A percentile compares a stretch with the other conserved stretches of the same genome.
phyloP scores from a whole-genome alignment of 1,140 invertebrate genomes.

The Riptortus pedestris region DNA sequence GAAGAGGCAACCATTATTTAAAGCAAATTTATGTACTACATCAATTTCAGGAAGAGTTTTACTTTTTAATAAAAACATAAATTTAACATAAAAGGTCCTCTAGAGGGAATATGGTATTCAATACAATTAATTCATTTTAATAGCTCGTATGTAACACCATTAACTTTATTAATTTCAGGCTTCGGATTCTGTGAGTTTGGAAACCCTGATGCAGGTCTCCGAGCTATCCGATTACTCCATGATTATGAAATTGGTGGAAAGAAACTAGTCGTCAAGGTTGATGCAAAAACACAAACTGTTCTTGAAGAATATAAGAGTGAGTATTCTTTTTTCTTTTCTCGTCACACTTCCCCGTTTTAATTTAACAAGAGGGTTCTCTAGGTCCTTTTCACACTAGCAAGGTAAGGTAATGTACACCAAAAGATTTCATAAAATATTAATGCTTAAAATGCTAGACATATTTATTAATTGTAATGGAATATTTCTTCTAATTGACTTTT shows the following conservation, averaged over 20 bases:
- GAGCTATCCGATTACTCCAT: constrained; percentile 87
- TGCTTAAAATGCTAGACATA: background rate
- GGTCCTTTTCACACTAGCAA: background rate
- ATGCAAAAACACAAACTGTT: constrained; percentile 90
- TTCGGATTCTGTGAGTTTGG: constrained; percentile 98
- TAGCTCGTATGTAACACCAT: too few relatives aligned
- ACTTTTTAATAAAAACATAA: too few relatives aligned
- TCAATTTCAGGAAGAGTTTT: too few relatives aligned
- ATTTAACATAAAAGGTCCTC: too few relatives aligned
- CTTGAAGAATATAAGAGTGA: constrained; percentile 78
- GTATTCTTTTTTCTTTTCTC: constrained; percentile 3
- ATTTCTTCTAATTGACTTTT: background rate
- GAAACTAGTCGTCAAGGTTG: constrained; percentile 90
- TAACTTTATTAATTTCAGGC: constrained; percentile 44
- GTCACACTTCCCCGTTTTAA: background rate
- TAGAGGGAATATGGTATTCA: too few relatives aligned
- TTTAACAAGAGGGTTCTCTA: constrained; percentile 5
- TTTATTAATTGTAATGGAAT: background rate
- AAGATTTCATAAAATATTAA: background rate
- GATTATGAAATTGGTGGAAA: constrained; percentile 89
- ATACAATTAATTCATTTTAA: too few relatives aligned
- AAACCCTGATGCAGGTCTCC: constrained; percentile 84
- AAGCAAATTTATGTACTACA: too few relatives aligned
- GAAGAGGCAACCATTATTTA: too few relatives aligned
- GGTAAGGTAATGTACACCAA: constrained; percentile 3